A percentile compares a stretch with the other conserved stretches of the same genome.
Evolutionary conservation across 1,140 invertebrate genomes (phyloP).

Genomic region (Helicoverpa zea): DNA sequence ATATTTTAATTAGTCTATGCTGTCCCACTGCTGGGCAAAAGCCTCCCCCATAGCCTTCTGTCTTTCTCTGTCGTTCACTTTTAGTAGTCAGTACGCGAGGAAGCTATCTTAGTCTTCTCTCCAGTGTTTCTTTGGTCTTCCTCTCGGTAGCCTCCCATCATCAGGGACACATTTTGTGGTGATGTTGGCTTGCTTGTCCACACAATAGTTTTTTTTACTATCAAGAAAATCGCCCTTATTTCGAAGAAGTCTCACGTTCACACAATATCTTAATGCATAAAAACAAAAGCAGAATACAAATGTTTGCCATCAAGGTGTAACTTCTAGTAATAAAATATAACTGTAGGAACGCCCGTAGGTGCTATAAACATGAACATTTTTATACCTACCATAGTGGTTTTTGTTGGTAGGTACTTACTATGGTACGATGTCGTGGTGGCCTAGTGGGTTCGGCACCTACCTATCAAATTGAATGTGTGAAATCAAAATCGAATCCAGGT

Average conservation of each 20-base stretch:
- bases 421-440: neutral
- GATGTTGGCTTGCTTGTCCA: too few relatives aligned
- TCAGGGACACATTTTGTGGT: too few relatives aligned
- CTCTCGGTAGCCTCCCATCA: too few relatives aligned
- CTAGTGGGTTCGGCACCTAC: neutral
- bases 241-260: neutral
- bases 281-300: constrained; percentile 26
- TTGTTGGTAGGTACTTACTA: neutral
- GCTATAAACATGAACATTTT: constrained; percentile 22
- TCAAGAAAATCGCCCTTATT: neutral
- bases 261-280: constrained; percentile 40
- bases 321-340: constrained; percentile 6
- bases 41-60: too few relatives aligned
- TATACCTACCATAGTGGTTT: neutral
- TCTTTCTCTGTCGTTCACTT: too few relatives aligned
- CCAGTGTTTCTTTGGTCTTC: too few relatives aligned
- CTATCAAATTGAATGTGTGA: too few relatives aligned
- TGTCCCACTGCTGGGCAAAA: too few relatives aligned
- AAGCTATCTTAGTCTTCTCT: too few relatives aligned
- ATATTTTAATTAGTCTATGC: too few relatives aligned
- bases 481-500: too few relatives aligned
- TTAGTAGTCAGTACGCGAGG: too few relatives aligned
- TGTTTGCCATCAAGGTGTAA: neutral
- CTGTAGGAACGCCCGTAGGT: neutral
- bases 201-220: neutral